Conservation (phyloP, 2,113 vertebrate genomes). For the Osmerus eperlanus region DNA sequence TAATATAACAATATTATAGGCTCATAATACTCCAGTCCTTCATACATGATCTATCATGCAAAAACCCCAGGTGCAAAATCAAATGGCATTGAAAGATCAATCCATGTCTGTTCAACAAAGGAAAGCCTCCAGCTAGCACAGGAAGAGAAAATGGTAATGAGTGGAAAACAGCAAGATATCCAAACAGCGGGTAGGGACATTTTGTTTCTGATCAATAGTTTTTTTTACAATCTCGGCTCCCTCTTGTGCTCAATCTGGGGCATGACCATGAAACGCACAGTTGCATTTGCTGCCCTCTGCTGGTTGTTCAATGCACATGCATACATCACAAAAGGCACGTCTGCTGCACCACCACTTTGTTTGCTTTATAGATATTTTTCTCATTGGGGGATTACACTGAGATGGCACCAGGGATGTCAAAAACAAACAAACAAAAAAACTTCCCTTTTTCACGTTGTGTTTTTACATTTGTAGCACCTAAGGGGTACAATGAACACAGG, state of each 20-base stretch:
- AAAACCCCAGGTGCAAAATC: background rate
- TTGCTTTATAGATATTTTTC: no score
- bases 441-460: background rate
- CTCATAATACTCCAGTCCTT: background rate
- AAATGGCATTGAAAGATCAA: conserved; percentile 1
- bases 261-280: background rate
- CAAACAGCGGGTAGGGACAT: background rate
- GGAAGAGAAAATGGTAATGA: background rate
- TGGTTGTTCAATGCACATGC: background rate
- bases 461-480: background rate
- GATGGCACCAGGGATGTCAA: background rate
- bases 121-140: background rate
- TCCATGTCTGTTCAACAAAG: background rate
- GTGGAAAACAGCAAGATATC: background rate
- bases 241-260: background rate
- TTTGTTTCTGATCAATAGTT: background rate
- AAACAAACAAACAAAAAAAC: background rate
- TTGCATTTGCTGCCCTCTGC: conserved; percentile 2
- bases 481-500: background rate
- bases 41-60: conserved; percentile 1
- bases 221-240: background rate
- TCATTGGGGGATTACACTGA: background rate
- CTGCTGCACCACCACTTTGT: background rate
- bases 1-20: background rate
- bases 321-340: background rate